These are phyloP conservation scores for Meiosimyza platycephala DNA, from an alignment of 2,888 invertebrate genomes.

Conservation along the genomic window DNA sequence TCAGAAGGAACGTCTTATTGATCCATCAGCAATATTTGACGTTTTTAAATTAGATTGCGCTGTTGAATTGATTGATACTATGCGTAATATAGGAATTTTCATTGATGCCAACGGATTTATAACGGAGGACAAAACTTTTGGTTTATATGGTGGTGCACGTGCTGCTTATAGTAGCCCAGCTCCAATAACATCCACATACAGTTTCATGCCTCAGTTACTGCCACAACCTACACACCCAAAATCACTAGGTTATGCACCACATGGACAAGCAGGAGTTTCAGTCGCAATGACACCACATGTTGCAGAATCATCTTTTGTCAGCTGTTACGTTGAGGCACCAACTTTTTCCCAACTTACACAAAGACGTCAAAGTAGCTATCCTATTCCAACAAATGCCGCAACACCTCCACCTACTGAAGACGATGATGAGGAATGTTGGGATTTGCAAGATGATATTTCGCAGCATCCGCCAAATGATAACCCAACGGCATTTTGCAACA, in stretches of 20 bases:
- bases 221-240: neutral
- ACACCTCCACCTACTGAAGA: neutral
- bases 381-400: neutral
- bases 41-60: constrained; percentile 53
- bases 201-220: constrained; percentile 32
- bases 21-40: constrained; percentile 49
- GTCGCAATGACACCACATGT: constrained; percentile 8
- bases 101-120: constrained; percentile 51
- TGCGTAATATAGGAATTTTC: constrained; percentile 52
- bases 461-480: neutral
- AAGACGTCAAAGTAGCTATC: constrained; percentile 2
- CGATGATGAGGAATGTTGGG: neutral
- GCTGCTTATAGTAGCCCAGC: constrained; percentile 18
- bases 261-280: constrained; percentile 3
- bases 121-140: constrained; percentile 36
- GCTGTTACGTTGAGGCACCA: constrained; percentile 45
- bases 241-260: constrained; percentile 5
- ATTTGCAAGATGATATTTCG: constrained; percentile 9
- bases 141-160: constrained; percentile 33
- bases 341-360: constrained; percentile 23
- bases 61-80: constrained; percentile 51
- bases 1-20: constrained; percentile 47
- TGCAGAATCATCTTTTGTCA: constrained; percentile 41
- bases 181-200: constrained; percentile 36
- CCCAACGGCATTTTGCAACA: neutral